phyloP scores from a whole-genome alignment of 2,113 vertebrate genomes.

The Apodemus speciosus region DNA sequence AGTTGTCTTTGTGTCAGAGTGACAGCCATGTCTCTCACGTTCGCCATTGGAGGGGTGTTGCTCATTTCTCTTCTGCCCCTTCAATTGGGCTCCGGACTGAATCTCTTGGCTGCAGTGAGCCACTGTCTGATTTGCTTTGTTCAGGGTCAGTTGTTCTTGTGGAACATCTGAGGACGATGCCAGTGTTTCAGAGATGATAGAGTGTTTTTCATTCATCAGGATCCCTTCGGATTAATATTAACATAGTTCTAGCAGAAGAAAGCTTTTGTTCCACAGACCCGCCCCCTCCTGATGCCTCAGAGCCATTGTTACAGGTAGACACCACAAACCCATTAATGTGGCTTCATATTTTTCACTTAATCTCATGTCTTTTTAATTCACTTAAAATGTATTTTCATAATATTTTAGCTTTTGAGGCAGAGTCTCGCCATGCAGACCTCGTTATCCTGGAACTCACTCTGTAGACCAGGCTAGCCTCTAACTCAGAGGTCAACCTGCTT shows the following conservation, averaged over 20 bases:
- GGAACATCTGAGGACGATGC: background rate
- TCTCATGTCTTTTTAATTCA: background rate
- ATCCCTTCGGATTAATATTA: background rate
- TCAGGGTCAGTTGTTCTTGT: background rate
- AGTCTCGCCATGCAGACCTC: background rate
- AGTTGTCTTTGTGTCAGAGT: background rate
- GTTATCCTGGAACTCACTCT: background rate
- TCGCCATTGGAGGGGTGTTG: background rate
- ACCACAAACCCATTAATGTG: background rate
- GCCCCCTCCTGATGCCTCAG: background rate
- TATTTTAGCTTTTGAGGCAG: background rate
- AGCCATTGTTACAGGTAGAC: background rate
- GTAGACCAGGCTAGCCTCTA: background rate
- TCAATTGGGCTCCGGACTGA: background rate
- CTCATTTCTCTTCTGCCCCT: background rate
- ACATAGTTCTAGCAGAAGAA: background rate
- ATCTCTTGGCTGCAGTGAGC: background rate
- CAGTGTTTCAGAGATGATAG: background rate
- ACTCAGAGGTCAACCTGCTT: background rate
- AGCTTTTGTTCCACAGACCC: background rate
- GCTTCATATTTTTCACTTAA: background rate
- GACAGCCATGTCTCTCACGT: fast-evolving
- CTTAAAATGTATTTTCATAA: background rate
- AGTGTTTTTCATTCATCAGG: background rate
- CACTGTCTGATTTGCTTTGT: background rate